Evolutionary conservation across 2,797 vertebrate genomes (phyloP), one percentile per base, ranked within the genome.

Genomic region (Micrastur ruficollis): DNA sequence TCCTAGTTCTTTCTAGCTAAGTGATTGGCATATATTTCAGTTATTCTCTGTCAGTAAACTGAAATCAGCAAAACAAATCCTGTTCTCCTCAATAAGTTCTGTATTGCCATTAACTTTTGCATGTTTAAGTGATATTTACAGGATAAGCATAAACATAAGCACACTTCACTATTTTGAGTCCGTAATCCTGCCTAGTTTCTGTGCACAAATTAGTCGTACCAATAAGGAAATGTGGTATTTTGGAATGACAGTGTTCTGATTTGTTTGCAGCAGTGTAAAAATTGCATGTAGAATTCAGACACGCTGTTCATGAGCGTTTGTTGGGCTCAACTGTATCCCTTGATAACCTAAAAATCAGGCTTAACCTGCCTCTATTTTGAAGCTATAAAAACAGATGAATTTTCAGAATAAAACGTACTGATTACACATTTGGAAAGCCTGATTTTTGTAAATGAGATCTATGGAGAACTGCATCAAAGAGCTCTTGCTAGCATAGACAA

Each of bases 261-360:
- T 88, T 65, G 9, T 23, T 63, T 59, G 58, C 27, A 83, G 32
- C 44, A 52, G 31, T 14, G n/a, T 49, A 74, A 85, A 31, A 82
- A 91, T 11, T 67, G 58, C 59, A 44, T 4, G 3, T 23, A 47
- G 38, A 68, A 79, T 46, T 79, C 80, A 78, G 44, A 44, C 7
- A 8, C 53, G 52, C 46, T 1, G 2, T 32, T 90, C 3, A 4
- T 0, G 0, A 86, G 73, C 2, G 3, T 70, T 86, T 81, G 29
- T 79, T 78, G 50, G 87, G 53, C 42, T 81, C 56, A 91, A 42
- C 17, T n/a, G 26, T 73, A 22, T 65, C 75, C 47, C 49, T 36
- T 55, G 29, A 32, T 80, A 88, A 89, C 21, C 61, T 78, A 84
- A 86, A 90, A 92, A 86, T 84, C 72, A 89, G 76, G 70, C 23